A percentile compares a stretch with the other conserved stretches of the same genome.
Conservation (phyloP, 35 echinoderm and acorn worm species). For the Stichopus chloronotus region DNA sequence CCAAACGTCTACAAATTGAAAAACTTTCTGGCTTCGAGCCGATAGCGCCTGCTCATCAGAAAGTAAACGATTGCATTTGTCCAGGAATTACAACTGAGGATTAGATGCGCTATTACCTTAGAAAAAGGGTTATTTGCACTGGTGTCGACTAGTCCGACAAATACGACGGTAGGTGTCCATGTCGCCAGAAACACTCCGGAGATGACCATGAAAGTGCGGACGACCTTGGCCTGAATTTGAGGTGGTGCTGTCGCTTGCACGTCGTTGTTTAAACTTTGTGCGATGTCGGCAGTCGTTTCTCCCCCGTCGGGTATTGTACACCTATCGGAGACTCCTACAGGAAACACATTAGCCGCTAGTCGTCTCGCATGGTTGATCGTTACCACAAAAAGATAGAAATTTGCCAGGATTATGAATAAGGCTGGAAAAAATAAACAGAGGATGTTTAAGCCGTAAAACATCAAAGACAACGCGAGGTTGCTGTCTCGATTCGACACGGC, state of each 20-base stretch:
- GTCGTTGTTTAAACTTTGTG: no score
- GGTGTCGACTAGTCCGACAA: neutral
- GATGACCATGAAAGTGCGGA: neutral
- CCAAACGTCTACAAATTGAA: neutral
- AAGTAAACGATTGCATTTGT: neutral
- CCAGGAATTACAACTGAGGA: neutral
- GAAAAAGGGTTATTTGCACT: neutral
- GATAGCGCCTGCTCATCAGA: neutral
- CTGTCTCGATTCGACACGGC: neutral
- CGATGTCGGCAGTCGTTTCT: no score
- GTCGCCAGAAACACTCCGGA: neutral
- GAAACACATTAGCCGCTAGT: neutral
- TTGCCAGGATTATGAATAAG: neutral
- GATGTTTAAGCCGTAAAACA: neutral
- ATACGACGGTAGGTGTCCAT: neutral
- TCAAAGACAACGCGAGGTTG: neutral
- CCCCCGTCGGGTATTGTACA: no score
- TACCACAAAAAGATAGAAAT: neutral
- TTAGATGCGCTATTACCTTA: neutral
- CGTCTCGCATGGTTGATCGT: neutral
- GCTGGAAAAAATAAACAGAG: neutral
- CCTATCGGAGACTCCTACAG: neutral
- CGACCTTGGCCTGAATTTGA: neutral
- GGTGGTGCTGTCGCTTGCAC: no score
- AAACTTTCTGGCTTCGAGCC: neutral